These are phyloP conservation scores for Epinephelus coioides DNA, from an alignment of 2,797 vertebrate genomes.

Conservation along the genomic window DNA sequence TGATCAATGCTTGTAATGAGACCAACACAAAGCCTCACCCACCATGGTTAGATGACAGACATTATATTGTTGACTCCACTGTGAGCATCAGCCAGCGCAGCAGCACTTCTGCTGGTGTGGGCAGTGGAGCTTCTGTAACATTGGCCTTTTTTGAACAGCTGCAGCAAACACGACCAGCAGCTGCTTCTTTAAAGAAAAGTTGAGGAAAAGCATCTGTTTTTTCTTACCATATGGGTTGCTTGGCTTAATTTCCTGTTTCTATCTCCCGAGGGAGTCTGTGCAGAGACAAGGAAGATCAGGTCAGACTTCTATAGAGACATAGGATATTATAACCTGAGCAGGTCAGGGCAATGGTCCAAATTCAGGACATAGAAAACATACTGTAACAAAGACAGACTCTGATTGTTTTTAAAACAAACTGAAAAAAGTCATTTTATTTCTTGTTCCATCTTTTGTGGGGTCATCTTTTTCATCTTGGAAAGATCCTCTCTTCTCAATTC, in stretches of 20 bases:
- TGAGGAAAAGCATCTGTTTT: conserved; percentile 3
- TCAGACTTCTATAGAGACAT: conserved; percentile 18
- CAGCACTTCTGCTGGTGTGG: background rate
- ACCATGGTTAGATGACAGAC: background rate
- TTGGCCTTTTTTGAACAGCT: background rate
- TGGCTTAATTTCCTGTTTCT: conserved; percentile 29
- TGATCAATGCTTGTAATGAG: background rate
- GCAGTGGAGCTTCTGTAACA: background rate
- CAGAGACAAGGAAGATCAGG: conserved; percentile 7
- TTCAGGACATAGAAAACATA: background rate
- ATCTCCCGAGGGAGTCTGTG: background rate
- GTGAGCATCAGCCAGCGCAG: conserved; percentile 16
- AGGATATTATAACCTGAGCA: background rate
- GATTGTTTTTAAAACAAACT: background rate
- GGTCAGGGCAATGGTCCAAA: background rate
- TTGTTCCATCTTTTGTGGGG: background rate
- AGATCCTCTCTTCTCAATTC: background rate
- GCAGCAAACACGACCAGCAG: conserved; percentile 16
- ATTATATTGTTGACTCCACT: conserved; percentile 10
- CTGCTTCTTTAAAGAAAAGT: conserved; percentile 21
- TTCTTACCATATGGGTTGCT: background rate
- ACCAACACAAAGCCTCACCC: conserved; percentile 1
- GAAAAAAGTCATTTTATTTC: background rate
- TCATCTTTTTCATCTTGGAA: background rate
- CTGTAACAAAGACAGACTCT: background rate